Conservation (phyloP, 1,140 invertebrate species). For the Berghia stephanieae region DNA sequence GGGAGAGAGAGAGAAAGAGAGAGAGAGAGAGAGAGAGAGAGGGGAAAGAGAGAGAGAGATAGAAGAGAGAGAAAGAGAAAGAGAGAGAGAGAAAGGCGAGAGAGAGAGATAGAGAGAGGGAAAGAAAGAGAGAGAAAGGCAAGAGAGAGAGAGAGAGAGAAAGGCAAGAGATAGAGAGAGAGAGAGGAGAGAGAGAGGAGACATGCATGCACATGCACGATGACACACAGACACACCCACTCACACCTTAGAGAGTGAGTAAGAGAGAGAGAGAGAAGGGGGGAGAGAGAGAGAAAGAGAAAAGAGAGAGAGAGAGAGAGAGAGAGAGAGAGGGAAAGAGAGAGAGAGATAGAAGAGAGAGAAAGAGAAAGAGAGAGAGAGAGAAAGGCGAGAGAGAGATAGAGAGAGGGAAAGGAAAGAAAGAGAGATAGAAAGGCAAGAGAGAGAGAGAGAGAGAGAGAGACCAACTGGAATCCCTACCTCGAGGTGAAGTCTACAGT, state of each 20-base stretch:
- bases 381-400: background rate
- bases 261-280: background rate
- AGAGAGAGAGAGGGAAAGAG: background rate
- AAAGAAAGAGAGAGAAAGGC: background rate
- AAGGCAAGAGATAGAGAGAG: too few species aligned
- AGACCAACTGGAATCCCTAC: too few species aligned
- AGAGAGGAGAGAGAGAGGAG: too few species aligned
- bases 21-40: slow-evolving; percentile 16
- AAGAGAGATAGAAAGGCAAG: too few species aligned
- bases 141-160: too few species aligned
- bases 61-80: background rate
- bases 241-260: background rate
- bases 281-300: slow-evolving; percentile 11
- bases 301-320: background rate
- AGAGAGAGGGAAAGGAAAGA: too few species aligned
- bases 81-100: too few species aligned
- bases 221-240: slow-evolving; percentile 8
- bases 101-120: background rate
- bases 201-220: background rate
- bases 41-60: slow-evolving; percentile 19
- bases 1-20: too few species aligned
- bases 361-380: background rate
- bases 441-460: too few species aligned
- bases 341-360: background rate
- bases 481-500: too few species aligned